phyloP scores from a whole-genome alignment of 2,113 vertebrate genomes.

The Jaculus jaculus region DNA sequence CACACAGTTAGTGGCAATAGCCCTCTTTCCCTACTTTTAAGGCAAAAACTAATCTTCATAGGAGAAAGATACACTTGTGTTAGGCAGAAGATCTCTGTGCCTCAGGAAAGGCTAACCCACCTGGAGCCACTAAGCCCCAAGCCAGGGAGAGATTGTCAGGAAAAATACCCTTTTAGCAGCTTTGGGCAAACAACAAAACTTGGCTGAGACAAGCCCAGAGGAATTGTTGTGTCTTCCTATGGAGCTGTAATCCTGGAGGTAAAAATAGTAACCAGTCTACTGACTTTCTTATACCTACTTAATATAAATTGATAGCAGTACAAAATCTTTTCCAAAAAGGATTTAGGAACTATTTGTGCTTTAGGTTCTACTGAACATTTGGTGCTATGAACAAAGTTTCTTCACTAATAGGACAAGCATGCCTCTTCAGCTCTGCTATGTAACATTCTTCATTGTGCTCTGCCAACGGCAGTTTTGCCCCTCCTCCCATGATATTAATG shows the following conservation, averaged over 20 bases:
- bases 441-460: neutral
- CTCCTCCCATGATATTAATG: neutral
- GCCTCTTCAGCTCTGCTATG: neutral
- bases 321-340: neutral
- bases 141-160: neutral
- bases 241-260: neutral
- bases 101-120: neutral
- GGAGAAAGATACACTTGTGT: neutral
- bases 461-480: neutral
- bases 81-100: neutral
- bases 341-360: neutral
- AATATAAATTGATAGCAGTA: neutral
- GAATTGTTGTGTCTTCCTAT: neutral
- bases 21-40: neutral
- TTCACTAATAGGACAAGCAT: neutral
- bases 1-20: neutral
- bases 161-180: neutral
- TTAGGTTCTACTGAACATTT: neutral
- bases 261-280: neutral
- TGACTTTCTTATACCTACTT: neutral
- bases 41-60: neutral
- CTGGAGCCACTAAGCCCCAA: neutral
- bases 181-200: conserved; percentile 21
- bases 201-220: neutral
- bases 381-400: neutral